A percentile compares a stretch with the other conserved stretches of the same genome.
Evolutionary conservation across 2,797 vertebrate species (phyloP).

Genomic region (Anguilla megastoma): DNA sequence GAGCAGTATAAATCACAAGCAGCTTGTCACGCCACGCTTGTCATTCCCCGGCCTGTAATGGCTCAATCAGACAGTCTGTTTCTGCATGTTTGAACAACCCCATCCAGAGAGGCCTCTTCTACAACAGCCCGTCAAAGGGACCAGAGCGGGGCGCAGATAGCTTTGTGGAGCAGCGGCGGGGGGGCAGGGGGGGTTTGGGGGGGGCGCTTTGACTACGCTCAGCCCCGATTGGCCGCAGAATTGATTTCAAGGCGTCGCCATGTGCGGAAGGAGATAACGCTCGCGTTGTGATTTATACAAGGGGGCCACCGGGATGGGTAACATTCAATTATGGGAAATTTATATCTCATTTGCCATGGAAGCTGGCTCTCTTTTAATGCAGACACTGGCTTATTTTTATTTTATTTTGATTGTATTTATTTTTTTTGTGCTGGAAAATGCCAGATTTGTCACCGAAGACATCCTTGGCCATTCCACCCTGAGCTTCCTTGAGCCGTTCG

Average conservation of each 20-base stretch:
- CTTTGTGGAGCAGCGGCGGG: not conserved
- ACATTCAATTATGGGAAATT: slow-evolving; percentile 31
- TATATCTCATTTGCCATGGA: slow-evolving; percentile 36
- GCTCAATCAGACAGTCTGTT: slow-evolving; percentile 24
- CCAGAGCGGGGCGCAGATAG: not conserved
- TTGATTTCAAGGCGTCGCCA: slow-evolving; percentile 41
- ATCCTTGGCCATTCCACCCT: not conserved
- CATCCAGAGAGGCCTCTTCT: slow-evolving; percentile 10
- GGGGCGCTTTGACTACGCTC: slow-evolving; percentile 9
- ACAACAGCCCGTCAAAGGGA: slow-evolving; percentile 6
- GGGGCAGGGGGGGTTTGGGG: not conserved
- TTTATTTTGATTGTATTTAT: not conserved
- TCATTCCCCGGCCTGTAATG: slow-evolving; percentile 17
- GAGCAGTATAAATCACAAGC: slow-evolving; percentile 61
- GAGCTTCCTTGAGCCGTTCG: not conserved
- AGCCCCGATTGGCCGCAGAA: slow-evolving; percentile 36
- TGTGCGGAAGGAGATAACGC: slow-evolving; percentile 41
- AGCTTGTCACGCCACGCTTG: slow-evolving; percentile 14
- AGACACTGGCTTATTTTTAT: not conserved
- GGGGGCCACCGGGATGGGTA: slow-evolving; percentile 23
- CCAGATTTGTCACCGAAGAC: not conserved
- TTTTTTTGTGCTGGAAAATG: slow-evolving; percentile 19
- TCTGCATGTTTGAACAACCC: slow-evolving; percentile 30
- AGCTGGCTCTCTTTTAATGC: slow-evolving; percentile 16
- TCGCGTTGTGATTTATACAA: slow-evolving; percentile 28